Conservation (phyloP, 2,888 invertebrate species). For the Drosophila greeni region DNA sequence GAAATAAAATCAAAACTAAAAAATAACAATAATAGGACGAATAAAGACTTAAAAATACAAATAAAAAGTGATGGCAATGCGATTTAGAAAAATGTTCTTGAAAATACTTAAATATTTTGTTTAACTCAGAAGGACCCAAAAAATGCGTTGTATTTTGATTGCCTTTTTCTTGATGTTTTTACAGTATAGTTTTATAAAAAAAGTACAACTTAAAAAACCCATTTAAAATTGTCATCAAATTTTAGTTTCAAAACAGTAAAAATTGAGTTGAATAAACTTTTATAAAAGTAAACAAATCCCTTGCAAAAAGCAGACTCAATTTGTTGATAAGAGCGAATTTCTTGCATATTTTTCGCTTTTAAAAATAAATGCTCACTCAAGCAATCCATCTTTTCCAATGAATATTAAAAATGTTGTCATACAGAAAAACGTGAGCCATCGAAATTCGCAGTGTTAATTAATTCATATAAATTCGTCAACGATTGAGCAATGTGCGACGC, state of each 20-base stretch:
- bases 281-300: neutral
- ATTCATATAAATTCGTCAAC: constrained; percentile 12
- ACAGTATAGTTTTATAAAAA: no score
- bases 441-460: constrained; percentile 32
- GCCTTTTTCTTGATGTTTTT: no score
- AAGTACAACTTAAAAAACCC: no score
- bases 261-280: neutral
- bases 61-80: neutral
- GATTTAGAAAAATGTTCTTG: no score
- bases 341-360: neutral
- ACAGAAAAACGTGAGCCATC: constrained; percentile 43
- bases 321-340: neutral
- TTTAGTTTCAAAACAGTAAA: neutral
- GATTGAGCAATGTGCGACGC: constrained; percentile 24
- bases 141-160: no score
- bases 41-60: no score
- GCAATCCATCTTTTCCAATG: neutral
- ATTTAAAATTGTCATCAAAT: neutral
- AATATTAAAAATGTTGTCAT: constrained; percentile 28
- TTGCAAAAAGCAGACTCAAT: no score
- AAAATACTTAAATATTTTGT: no score
- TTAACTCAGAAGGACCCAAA: no score
- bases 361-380: constrained; percentile 3
- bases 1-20: neutral
- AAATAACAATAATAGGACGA: no score